Evolutionary conservation across 2,888 invertebrate species (phyloP).

Genomic region (Agrilus cyanescens): DNA sequence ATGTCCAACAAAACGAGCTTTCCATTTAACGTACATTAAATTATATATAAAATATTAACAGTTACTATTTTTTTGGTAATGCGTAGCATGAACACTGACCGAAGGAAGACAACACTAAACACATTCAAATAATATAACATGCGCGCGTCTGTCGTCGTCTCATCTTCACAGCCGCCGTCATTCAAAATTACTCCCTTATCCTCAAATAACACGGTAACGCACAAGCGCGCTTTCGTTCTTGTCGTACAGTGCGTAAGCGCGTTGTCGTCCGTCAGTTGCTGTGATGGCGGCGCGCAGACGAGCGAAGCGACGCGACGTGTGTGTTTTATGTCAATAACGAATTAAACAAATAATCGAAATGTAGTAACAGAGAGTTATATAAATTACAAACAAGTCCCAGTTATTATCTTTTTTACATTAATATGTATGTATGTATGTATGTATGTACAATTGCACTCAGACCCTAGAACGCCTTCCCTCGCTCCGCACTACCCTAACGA

Average conservation of each 20-base stretch:
- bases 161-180: too few relatives aligned
- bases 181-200: neutral
- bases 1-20: slow-evolving; percentile 38
- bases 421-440: too few relatives aligned
- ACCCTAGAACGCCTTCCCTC: slow-evolving; percentile 27
- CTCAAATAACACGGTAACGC: slow-evolving; percentile 3
- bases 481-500: slow-evolving; percentile 26
- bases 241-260: too few relatives aligned
- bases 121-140: slow-evolving; percentile 25
- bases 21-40: slow-evolving; percentile 39
- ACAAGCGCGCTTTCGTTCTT: slow-evolving; percentile 4
- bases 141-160: slow-evolving; percentile 5
- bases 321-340: slow-evolving; percentile 3
- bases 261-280: too few relatives aligned
- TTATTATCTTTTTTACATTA: slow-evolving; percentile 23
- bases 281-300: too few relatives aligned
- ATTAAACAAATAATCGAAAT: slow-evolving; percentile 32
- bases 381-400: slow-evolving; percentile 47
- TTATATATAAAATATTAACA: slow-evolving; percentile 42
- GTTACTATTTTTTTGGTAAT: slow-evolving; percentile 39
- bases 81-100: slow-evolving; percentile 37
- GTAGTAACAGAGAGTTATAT: slow-evolving; percentile 42
- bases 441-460: slow-evolving; percentile 38
- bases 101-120: slow-evolving; percentile 37
- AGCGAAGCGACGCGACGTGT: too few relatives aligned